phyloP scores from a whole-genome alignment of 64 coral and sea anemone genomes.

The Actinia tenebrosa region DNA sequence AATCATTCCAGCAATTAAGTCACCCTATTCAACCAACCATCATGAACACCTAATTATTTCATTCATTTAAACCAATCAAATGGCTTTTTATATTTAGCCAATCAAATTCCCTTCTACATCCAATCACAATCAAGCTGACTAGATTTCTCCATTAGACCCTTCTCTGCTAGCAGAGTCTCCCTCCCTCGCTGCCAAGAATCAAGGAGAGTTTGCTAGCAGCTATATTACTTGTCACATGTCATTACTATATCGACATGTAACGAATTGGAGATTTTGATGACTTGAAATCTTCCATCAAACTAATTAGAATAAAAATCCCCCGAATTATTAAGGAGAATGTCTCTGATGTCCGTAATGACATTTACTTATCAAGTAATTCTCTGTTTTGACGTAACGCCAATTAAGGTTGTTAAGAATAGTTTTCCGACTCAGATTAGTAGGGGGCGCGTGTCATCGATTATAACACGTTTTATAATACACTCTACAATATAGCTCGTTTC shows the following conservation, averaged over 20 bases:
- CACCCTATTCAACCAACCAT: neutral
- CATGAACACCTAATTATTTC: neutral
- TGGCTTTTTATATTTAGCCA: neutral
- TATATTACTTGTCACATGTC: neutral
- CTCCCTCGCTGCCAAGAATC: no score
- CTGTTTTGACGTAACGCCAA: neutral
- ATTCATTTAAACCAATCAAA: neutral
- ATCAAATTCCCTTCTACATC: neutral
- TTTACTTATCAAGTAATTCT: neutral
- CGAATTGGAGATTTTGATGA: neutral
- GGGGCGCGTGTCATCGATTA: no score
- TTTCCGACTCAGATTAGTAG: neutral
- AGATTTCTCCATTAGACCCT: neutral
- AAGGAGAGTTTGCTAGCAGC: no score
- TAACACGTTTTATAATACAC: no score
- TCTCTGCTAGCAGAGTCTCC: neutral
- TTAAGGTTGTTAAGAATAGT: neutral
- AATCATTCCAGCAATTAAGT: neutral
- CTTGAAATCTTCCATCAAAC: neutral
- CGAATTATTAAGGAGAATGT: neutral
- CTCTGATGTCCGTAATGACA: neutral
- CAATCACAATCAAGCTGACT: no score
- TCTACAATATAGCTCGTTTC: no score
- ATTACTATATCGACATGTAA: neutral
- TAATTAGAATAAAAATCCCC: neutral